Conservation (phyloP, 2,888 invertebrate genomes). For the Volucella zonaria region DNA sequence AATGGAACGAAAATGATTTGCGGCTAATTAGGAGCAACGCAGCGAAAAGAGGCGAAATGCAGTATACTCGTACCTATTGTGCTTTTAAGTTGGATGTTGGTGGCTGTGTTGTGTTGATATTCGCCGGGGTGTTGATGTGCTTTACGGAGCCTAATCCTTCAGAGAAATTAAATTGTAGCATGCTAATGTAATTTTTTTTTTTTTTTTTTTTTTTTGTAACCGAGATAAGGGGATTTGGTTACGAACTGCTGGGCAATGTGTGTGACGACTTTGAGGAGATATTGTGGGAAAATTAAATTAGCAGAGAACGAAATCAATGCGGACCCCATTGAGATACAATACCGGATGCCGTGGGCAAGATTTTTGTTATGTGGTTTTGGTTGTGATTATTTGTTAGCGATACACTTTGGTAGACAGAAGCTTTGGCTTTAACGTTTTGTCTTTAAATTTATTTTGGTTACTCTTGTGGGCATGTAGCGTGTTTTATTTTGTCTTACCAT, state of each 20-base stretch:
- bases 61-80: background rate
- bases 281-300: slow-evolving; percentile 7
- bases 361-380: no score
- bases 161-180: slow-evolving; percentile 28
- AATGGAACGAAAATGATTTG: slow-evolving; percentile 71
- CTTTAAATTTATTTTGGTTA: no score
- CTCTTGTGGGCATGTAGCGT: no score
- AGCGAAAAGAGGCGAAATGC: background rate
- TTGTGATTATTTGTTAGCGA: no score
- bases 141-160: slow-evolving; percentile 31
- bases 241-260: background rate
- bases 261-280: slow-evolving; percentile 4
- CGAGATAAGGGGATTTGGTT: no score
- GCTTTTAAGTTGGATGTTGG: background rate
- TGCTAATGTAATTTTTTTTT: slow-evolving; percentile 5
- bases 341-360: background rate
- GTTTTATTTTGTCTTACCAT: no score
- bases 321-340: background rate
- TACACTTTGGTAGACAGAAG: no score
- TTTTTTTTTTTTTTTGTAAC: background rate
- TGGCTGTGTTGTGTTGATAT: slow-evolving; percentile 12
- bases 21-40: slow-evolving; percentile 60
- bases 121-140: slow-evolving; percentile 3
- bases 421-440: no score
- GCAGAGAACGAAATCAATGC: background rate